A percentile compares a stretch with the other conserved stretches of the same genome.
phyloP scores from a whole-genome alignment of 2,888 invertebrate genomes.

The Caprella mutica region DNA sequence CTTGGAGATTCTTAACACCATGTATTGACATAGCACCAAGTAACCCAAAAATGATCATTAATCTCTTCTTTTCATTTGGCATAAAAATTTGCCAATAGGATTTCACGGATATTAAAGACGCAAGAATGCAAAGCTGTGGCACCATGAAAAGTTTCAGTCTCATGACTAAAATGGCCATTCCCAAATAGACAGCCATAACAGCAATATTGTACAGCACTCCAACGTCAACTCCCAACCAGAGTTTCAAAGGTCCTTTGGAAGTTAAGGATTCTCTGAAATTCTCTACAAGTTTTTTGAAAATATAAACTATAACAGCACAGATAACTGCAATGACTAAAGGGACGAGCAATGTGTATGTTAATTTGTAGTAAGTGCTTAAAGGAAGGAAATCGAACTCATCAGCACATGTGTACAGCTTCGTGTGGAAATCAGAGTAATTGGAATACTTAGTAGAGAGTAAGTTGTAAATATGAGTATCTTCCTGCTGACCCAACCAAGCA shows the following conservation, averaged over 20 bases:
- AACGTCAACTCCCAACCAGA: conserved; percentile 41
- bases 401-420: conserved; percentile 64
- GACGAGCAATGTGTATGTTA: conserved; percentile 49
- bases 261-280: conserved; percentile 1
- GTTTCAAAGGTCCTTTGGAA: conserved; percentile 8
- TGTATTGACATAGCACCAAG: conserved; percentile 48
- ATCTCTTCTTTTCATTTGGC: conserved; percentile 41
- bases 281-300: neutral
- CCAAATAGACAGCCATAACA: conserved; percentile 57
- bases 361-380: conserved; percentile 45
- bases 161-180: conserved; percentile 61
- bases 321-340: conserved; percentile 48
- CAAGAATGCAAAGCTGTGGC: conserved; percentile 62
- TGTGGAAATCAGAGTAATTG: conserved; percentile 58
- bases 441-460: conserved; percentile 59
- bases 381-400: conserved; percentile 63
- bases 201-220: conserved; percentile 57
- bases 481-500: conserved; percentile 38
- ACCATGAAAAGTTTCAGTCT: conserved; percentile 64
- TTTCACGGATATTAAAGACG: conserved; percentile 51
- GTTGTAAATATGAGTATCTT: conserved; percentile 55
- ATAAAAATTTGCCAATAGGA: conserved; percentile 39
- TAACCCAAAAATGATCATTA: conserved; percentile 45
- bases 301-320: conserved; percentile 13
- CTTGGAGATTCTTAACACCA: conserved; percentile 46